Evolutionary conservation across 2,888 invertebrate species (phyloP).

Genomic region (Oscheius sp.): DNA sequence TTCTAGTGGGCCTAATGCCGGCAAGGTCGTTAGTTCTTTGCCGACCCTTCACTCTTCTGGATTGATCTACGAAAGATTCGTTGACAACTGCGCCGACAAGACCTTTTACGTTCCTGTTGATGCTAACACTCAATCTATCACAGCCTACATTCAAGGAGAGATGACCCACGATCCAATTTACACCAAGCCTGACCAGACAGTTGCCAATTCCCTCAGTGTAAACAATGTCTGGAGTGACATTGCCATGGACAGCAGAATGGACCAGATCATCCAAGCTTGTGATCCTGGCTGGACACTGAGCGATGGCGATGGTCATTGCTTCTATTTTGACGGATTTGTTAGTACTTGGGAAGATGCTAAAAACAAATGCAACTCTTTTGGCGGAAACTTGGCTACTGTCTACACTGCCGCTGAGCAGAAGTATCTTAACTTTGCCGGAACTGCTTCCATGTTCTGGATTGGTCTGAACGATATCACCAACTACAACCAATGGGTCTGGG

Average conservation of each 20-base stretch:
- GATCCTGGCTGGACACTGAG: constrained; percentile 48
- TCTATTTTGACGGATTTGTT: constrained; percentile 42
- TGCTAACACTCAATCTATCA: constrained; percentile 56
- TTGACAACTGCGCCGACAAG: constrained; percentile 46
- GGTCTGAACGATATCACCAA: constrained; percentile 52
- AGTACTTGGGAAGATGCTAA: constrained; percentile 52
- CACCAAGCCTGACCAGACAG: constrained; percentile 38
- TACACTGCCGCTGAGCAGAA: constrained; percentile 47
- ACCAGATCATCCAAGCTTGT: constrained; percentile 51
- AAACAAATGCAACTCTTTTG: constrained; percentile 43
- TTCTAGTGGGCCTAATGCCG: constrained; percentile 48
- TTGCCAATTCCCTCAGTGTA: neutral
- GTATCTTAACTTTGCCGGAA: constrained; percentile 20
- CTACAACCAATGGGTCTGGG: constrained; percentile 53
- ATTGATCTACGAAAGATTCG: constrained; percentile 50
- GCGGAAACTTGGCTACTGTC: constrained; percentile 50
- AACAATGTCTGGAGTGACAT: constrained; percentile 52
- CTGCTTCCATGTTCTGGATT: constrained; percentile 52
- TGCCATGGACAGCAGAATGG: constrained; percentile 47
- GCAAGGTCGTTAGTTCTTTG: constrained; percentile 52
- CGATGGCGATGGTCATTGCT: constrained; percentile 49
- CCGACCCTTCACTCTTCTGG: constrained; percentile 51
- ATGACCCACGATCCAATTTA: constrained; percentile 41
- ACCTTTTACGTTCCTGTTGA: constrained; percentile 63
- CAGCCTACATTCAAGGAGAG: constrained; percentile 48